Evolutionary conservation across 2,113 vertebrate genomes (phyloP), one percentile per base, ranked within the genome.

Genomic region (Castor canadensis): DNA sequence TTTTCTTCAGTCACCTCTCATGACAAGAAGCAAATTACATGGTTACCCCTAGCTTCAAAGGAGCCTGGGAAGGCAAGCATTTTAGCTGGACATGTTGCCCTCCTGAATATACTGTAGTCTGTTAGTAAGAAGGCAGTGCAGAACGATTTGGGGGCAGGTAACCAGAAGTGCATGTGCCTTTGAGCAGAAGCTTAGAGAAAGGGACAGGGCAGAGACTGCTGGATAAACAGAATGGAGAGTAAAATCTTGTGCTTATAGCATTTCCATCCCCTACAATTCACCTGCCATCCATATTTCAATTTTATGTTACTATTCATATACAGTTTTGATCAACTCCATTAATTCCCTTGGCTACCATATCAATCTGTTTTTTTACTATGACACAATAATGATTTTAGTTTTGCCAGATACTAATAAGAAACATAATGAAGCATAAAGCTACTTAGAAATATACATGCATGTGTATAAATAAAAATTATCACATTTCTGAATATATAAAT

Each of bases 381-480:
- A 80, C 72, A 80, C 30, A 56, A 47, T 35, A 88, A 17, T 90
- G 24, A 67, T 54, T 94, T 93, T 80, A 85, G n/a, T 66, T 85
- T 84, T 91, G 10, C 26, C 86, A 92, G 77, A 38, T 58, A 35
- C 9, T 75, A 83, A 64, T 69, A 13, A 84, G 43, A 71, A 95
- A 90, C 75, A 32, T 4, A 67, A 80, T 91, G 49, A 94, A 93
- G 81, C 11, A 28, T 82, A 49, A 52, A 73, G 49, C 43, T 69
- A 49, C 40, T 64, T 24, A 87, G 32, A 95, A 76, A 66, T 30
- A 67, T 22, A 45, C 30, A 67, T 35, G 47, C 16, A 54, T 9
- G 6, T 54, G 38, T 49, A 60, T 19, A 56, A 17, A 60, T 62
- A 28, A 43, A 47, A 26, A 66, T 16, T 38, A 28, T 45, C 20